Percentiles rank a stretch among this genome's conserved stretches.
phyloP scores from a whole-genome alignment of 2,888 invertebrate species.

The Ischnura elegans region DNA sequence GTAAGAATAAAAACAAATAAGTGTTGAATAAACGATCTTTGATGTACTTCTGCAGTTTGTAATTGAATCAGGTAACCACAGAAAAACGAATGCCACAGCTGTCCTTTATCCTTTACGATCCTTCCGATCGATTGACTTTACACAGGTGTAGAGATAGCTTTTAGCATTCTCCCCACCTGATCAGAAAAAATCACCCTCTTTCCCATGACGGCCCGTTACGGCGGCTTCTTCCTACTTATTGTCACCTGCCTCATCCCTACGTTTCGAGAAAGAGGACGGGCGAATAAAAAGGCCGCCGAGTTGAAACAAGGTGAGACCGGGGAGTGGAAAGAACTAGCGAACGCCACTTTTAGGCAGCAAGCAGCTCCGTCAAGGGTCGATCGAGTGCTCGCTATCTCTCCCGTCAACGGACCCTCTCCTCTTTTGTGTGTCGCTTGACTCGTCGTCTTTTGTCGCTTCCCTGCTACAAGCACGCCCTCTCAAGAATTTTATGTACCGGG shows the following conservation, averaged over 20 bases:
- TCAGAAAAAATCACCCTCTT: neutral
- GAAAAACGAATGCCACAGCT: neutral
- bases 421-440: neutral
- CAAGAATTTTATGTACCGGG: neutral
- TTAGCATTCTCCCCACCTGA: neutral
- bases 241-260: neutral
- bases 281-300: neutral
- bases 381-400: neutral
- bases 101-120: neutral
- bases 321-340: neutral
- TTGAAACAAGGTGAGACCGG: neutral
- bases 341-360: neutral
- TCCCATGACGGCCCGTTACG: neutral
- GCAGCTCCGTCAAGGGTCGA: neutral
- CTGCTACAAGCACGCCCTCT: neutral
- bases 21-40: too few species aligned
- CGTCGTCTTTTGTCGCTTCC: neutral
- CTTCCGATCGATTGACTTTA: neutral
- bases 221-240: neutral
- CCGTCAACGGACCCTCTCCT: neutral
- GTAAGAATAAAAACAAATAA: too few species aligned
- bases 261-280: neutral
- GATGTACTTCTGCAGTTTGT: too few species aligned
- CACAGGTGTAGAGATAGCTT: neutral
- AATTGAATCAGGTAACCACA: neutral